Base-by-base conservation (phyloP, 2,888 invertebrate species). In the Heliconius ismenius region DNA sequence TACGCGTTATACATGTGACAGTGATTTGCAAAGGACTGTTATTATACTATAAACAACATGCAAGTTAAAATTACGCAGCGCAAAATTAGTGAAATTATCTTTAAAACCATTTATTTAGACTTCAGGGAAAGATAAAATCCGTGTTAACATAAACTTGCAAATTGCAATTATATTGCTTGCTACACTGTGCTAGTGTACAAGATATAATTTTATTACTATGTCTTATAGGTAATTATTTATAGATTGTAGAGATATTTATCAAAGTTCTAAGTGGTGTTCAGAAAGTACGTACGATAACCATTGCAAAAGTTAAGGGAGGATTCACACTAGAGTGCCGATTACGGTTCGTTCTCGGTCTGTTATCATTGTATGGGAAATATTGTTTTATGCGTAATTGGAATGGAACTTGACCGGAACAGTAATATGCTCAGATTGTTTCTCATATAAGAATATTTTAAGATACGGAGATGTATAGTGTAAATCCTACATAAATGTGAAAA, bases 81-180 rank as follows among this genome's bases (percentile, higher is more conserved):
- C 70, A 58, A 70, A 70, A 70, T 70, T 70, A 58, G 70, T 70
- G 70, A 70, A 70, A 70, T 70, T 73, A 73, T 43, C 43, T 63
- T 28, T 26, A 63, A 73, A 28, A 63, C 72, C 72, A 73, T 60
- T 73, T 39, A 73, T 73, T 73, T 73, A 63, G 26, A 63, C 63
- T 73, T 73, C 39, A 73, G 43, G 62, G 73, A 73, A 73, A 62
- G 62, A 63, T 73, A 73, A 73, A 63, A 73, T 73, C 73, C 39
- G 62, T 73, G 73, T 73, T 73, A 73, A 73, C 73, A 62, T 73
- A 62, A 73, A 73, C 73, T 73, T 73, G 43, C 62, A 73, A 73
- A 62, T 73, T 9, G 62, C 39, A 73, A 73, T 73, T 73, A 62
- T 73, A 60, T 21, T 73, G 60, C 21, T 73, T 36, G 26, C 26